phyloP scores from a whole-genome alignment of 2,113 vertebrate genomes.

The Hemiscyllium ocellatum region DNA sequence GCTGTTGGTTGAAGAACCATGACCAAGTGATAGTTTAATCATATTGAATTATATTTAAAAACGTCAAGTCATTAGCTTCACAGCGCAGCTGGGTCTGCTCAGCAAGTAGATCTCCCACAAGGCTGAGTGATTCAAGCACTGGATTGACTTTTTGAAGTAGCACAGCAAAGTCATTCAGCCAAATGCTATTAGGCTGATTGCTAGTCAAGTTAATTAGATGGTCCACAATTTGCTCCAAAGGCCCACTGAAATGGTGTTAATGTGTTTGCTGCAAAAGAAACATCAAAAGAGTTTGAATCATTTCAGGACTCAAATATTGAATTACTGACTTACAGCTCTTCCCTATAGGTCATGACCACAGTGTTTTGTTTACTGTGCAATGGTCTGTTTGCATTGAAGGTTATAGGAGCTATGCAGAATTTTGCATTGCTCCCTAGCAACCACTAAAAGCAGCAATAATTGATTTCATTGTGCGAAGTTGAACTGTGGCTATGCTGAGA shows the following conservation, averaged over 20 bases:
- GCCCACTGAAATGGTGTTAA: not conserved
- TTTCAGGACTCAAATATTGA: not conserved
- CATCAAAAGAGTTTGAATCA: constrained; percentile 22
- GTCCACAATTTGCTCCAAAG: not conserved
- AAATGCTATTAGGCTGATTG: constrained; percentile 12
- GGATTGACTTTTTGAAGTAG: not conserved
- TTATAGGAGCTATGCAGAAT: constrained; percentile 22
- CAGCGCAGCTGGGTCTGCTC: not conserved
- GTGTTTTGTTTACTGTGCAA: not conserved
- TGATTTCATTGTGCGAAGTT: constrained; percentile 6
- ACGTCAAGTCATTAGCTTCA: not conserved
- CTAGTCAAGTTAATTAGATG: constrained; percentile 18
- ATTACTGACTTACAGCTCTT: not conserved
- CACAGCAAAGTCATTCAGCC: not conserved
- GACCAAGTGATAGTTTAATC: not conserved
- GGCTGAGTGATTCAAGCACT: not conserved
- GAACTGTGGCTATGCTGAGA: not conserved
- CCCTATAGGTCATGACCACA: not conserved
- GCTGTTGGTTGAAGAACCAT: not conserved
- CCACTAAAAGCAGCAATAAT: not conserved
- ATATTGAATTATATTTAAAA: constrained; percentile 1
- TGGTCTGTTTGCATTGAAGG: not conserved
- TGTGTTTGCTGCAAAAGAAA: not conserved
- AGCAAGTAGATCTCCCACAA: not conserved
- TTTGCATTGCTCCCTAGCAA: not conserved